Evolutionary conservation across 2,113 vertebrate genomes (phyloP).

Genomic region (Plectropomus leopardus): DNA sequence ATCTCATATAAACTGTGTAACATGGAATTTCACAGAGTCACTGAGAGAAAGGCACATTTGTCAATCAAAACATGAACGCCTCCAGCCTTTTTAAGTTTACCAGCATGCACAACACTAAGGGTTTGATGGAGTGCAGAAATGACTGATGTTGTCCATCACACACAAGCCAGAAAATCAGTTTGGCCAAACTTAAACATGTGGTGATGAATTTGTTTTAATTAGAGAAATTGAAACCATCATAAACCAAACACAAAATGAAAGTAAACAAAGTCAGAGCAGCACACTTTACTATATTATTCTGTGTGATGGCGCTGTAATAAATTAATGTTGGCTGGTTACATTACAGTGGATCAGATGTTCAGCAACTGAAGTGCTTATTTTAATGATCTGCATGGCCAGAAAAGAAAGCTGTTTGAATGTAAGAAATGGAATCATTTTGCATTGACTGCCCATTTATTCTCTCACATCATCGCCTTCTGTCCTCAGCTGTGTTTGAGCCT

Average conservation of each 20-base stretch:
- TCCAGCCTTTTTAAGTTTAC: too few relatives aligned
- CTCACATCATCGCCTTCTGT: not conserved
- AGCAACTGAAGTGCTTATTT: not conserved
- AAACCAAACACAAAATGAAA: not conserved
- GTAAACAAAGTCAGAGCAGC: not conserved
- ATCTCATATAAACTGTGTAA: too few relatives aligned
- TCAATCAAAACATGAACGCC: too few relatives aligned
- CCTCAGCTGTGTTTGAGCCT: conserved; percentile 62
- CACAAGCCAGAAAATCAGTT: not conserved
- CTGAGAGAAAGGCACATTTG: too few relatives aligned
- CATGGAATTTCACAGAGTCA: too few relatives aligned
- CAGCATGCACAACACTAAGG: too few relatives aligned
- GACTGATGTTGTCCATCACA: too few relatives aligned
- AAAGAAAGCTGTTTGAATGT: not conserved
- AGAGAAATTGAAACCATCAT: not conserved
- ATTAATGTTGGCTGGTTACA: not conserved
- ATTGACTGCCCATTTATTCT: not conserved
- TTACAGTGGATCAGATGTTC: not conserved
- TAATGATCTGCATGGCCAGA: not conserved
- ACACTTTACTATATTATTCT: not conserved
- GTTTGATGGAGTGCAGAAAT: too few relatives aligned
- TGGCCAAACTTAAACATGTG: not conserved
- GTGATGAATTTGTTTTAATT: not conserved
- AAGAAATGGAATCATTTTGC: not conserved
- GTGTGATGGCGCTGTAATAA: not conserved